phyloP scores from a whole-genome alignment of 2,888 invertebrate species.

The Colostygia pectinataria region DNA sequence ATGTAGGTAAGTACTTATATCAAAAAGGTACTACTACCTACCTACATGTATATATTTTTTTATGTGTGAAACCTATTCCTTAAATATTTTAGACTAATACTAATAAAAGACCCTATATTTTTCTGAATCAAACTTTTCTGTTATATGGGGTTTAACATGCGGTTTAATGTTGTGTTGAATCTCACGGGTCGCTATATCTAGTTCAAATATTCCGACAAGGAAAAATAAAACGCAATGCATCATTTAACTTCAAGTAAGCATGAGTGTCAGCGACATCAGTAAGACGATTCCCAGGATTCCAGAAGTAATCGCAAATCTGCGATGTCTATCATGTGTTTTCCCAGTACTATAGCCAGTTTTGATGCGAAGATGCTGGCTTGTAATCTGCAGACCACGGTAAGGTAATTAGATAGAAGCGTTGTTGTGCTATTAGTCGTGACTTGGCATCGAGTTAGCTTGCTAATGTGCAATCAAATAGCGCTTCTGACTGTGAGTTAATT shows the following conservation, averaged over 20 bases:
- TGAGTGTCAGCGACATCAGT: no score
- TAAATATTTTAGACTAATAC: no score
- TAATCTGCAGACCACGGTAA: conserved; percentile 35
- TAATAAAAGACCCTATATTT: no score
- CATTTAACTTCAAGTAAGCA: no score
- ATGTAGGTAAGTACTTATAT: no score
- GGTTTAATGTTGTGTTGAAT: conserved; percentile 7
- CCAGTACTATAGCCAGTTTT: not conserved
- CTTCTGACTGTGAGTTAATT: conserved; percentile 68
- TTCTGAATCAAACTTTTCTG: no score
- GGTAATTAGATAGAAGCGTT: conserved; percentile 50
- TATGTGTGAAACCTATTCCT: no score
- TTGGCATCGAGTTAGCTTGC: conserved; percentile 71
- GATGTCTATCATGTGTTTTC: not conserved
- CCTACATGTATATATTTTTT: no score
- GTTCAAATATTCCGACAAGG: not conserved
- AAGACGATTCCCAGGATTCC: no score
- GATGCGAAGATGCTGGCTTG: conserved; percentile 24
- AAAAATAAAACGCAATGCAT: not conserved
- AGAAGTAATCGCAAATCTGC: no score
- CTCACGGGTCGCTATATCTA: conserved; percentile 1
- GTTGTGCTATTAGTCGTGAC: conserved; percentile 72
- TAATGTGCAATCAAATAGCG: conserved; percentile 75
- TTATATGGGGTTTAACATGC: no score
- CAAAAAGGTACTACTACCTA: no score